Evolutionary conservation across 2,888 invertebrate species (phyloP).

Genomic region (Macrostomum cliftonense): DNA sequence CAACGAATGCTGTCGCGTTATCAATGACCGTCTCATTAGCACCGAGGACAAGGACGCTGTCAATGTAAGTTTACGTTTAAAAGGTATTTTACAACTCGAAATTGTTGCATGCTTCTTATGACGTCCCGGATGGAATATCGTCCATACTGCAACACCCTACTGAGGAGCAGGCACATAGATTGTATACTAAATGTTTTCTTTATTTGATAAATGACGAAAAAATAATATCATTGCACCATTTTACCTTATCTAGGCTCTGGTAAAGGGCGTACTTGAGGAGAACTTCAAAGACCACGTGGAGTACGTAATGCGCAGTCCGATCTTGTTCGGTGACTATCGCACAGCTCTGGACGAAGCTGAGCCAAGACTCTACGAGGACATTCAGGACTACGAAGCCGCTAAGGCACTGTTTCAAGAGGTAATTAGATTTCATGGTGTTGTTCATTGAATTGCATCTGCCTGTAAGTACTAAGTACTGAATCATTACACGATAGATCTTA

Average conservation of each 20-base stretch:
- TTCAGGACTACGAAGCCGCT: constrained; percentile 71
- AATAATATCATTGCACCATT: neutral
- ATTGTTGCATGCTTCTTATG: too few species aligned
- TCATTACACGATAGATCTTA: too few species aligned
- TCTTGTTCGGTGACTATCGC: constrained; percentile 69
- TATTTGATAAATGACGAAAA: too few species aligned
- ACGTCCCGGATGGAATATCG: too few species aligned
- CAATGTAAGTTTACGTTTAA: constrained; percentile 10
- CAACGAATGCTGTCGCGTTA: constrained; percentile 67
- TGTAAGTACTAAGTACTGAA: too few species aligned
- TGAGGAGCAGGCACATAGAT: too few species aligned
- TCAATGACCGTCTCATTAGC: constrained; percentile 64
- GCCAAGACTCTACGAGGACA: constrained; percentile 62
- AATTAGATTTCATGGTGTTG: neutral
- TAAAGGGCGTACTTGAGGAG: constrained; percentile 39
- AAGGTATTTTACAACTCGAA: too few species aligned
- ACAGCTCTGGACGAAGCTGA: constrained; percentile 64
- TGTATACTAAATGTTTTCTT: too few species aligned
- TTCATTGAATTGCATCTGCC: too few species aligned
- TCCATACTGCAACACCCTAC: too few species aligned
- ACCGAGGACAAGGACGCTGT: constrained; percentile 40
- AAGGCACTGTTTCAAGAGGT: constrained; percentile 69
- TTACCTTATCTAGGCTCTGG: constrained; percentile 17
- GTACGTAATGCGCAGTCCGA: constrained; percentile 58
- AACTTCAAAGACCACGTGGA: constrained; percentile 41